Base-by-base conservation (phyloP, 2,888 invertebrate species). In the Marasmarcha lunaedactyla region DNA sequence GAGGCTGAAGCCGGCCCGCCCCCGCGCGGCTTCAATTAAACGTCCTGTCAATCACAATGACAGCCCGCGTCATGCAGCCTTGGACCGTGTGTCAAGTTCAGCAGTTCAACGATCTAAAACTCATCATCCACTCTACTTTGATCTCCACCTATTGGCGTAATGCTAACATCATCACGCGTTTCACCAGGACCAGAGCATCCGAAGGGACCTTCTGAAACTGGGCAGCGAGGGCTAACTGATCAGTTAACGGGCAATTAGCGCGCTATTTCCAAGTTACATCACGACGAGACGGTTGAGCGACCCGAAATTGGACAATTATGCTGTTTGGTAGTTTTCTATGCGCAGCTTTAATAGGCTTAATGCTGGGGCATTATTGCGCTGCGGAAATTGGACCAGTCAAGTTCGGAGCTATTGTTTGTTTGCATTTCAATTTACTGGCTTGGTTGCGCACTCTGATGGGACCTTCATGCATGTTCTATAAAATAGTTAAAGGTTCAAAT, bases 81-180 rank as follows among this genome's bases (percentile, higher is more conserved):
- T 62, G 58, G 49, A 20, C 42, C 42, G 40, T 48, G 48, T 55
- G 60, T 59, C 63, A 59, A 63, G 62, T 59, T 62, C 58, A 53
- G 35, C 47, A 46, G 59, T 51, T 57, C 60, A 55, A 46, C 46
- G 55, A 43, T 45, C 54, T 35, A 46, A 33, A 14, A 26, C 37
- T 35, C 37, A 35, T 15, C 49, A 45, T 43, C 14, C 20, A 20
- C 20, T 20, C 4, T 20, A 7, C 3, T 3, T 7, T 20, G 20
- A 7, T 20, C 20, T 7, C 20, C 20, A 20, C 3, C 20, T 20
- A 20, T 7, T 20, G 20, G 4, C 7, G 7, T 7, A 5, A 5
- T 7, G 4, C 7, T 20, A 5, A 7, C 3, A 20, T 5, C 20
- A 20, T 20, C 20, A 20, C 4, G 4, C 3, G 20, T 7, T 20